phyloP scores from a whole-genome alignment of 2,888 invertebrate genomes.

The Ophioninae sp. region DNA sequence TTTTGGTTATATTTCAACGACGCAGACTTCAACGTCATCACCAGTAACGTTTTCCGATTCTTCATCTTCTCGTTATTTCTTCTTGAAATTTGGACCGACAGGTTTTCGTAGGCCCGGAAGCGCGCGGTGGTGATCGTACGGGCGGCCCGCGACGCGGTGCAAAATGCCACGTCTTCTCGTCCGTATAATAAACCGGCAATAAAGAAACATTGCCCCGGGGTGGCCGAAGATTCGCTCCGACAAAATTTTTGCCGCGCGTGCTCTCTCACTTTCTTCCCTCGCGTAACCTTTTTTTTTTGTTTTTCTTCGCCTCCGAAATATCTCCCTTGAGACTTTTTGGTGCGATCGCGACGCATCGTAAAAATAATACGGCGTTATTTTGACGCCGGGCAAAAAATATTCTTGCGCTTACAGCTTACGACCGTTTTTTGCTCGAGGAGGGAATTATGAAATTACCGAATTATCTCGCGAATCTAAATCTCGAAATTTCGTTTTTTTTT shows the following conservation, averaged over 20 bases:
- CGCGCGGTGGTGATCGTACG: constrained; percentile 10
- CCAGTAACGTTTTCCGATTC: neutral
- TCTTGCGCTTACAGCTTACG: constrained; percentile 1
- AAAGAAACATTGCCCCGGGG: constrained; percentile 65
- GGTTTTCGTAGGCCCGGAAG: constrained; percentile 52
- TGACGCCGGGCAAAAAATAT: constrained; percentile 47
- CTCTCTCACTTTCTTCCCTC: constrained; percentile 46
- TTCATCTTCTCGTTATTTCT: constrained; percentile 6
- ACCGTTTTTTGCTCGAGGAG: constrained; percentile 2
- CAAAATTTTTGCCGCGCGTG: constrained; percentile 42
- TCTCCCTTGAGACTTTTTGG: constrained; percentile 46
- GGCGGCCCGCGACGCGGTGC: constrained; percentile 18
- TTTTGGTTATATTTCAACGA: neutral
- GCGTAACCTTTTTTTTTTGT: constrained; percentile 30
- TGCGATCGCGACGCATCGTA: constrained; percentile 46
- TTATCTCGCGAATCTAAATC: constrained; percentile 53
- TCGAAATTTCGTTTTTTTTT: constrained; percentile 30
- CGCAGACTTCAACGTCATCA: neutral
- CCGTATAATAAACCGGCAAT: constrained; percentile 68
- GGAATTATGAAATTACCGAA: constrained; percentile 25
- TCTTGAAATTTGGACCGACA: constrained; percentile 41
- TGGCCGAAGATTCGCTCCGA: constrained; percentile 56
- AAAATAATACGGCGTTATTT: constrained; percentile 61
- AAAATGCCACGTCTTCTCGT: constrained; percentile 50
- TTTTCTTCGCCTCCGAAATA: constrained; percentile 31